These are phyloP conservation scores for Azorinus chamasolen DNA, from an alignment of 2,888 invertebrate species.

Conservation along the genomic window DNA sequence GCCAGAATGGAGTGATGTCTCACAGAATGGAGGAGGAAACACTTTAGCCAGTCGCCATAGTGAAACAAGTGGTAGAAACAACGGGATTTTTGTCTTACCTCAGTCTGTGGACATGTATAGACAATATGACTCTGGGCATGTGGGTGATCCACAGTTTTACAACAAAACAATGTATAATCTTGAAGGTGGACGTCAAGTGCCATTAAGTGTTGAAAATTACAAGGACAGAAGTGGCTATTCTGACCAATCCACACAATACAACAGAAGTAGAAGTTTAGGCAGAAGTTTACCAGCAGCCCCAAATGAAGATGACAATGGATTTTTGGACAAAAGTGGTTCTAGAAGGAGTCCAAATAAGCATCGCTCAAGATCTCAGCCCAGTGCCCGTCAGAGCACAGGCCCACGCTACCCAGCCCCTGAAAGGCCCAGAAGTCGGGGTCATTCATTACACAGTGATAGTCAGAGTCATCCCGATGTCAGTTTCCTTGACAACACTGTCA, in stretches of 20 bases:
- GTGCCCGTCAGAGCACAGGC: constrained; percentile 33
- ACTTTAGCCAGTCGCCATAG: constrained; percentile 69
- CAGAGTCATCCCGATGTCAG: constrained; percentile 23
- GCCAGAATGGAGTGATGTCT: constrained; percentile 82
- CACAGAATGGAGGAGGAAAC: constrained; percentile 80
- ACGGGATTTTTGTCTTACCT: constrained; percentile 77
- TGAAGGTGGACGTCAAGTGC: constrained; percentile 57
- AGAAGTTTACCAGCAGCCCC: constrained; percentile 8
- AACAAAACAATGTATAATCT: constrained; percentile 54
- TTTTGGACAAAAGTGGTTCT: constrained; percentile 34
- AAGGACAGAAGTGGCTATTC: constrained; percentile 23
- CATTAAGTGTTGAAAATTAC: constrained; percentile 39
- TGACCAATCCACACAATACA: constrained; percentile 12
- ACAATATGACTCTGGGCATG: constrained; percentile 46
- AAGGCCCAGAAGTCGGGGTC: constrained; percentile 42
- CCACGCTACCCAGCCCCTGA: constrained; percentile 47
- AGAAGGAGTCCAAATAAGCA: constrained; percentile 28
- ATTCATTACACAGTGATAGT: constrained; percentile 44
- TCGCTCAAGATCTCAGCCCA: constrained; percentile 51
- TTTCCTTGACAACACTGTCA: constrained; percentile 24
- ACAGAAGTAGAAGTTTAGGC: constrained; percentile 11
- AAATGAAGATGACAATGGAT: constrained; percentile 48
- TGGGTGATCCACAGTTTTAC: constrained; percentile 4
- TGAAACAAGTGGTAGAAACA: constrained; percentile 37
- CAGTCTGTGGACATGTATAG: constrained; percentile 68